Evolutionary conservation across 2,888 invertebrate genomes (phyloP).

Genomic region (Trichogramma dendrolimi): DNA sequence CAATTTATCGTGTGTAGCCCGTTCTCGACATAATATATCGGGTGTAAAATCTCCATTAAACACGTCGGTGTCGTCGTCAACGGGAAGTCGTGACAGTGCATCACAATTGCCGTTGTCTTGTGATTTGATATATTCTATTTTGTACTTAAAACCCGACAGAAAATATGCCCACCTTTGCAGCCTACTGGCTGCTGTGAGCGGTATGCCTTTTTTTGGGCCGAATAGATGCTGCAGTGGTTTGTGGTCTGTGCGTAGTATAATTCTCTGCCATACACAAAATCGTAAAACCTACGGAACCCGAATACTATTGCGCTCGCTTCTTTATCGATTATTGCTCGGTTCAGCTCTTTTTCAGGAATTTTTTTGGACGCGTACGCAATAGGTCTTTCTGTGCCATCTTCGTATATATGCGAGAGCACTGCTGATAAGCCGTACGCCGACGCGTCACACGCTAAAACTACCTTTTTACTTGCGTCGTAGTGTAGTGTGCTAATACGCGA

Average conservation of each 20-base stretch:
- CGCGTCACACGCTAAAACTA: slow-evolving; percentile 28
- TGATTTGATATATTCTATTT: slow-evolving; percentile 18
- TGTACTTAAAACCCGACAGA: slow-evolving; percentile 15
- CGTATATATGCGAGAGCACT: slow-evolving; percentile 25
- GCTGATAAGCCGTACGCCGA: slow-evolving; percentile 24
- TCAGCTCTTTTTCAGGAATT: slow-evolving; percentile 19
- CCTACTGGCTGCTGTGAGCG: slow-evolving; percentile 31
- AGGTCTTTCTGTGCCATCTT: slow-evolving; percentile 23
- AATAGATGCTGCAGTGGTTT: slow-evolving; percentile 43
- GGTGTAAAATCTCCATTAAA: slow-evolving; percentile 7
- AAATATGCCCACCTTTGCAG: slow-evolving; percentile 36
- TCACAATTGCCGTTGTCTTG: slow-evolving; percentile 14
- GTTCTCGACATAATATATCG: too few species aligned
- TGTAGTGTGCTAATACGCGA: slow-evolving; percentile 18
- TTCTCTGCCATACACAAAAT: slow-evolving; percentile 24
- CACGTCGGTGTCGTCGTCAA: slow-evolving; percentile 5
- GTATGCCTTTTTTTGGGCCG: slow-evolving; percentile 28
- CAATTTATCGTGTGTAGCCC: too few species aligned
- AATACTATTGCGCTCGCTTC: slow-evolving; percentile 23
- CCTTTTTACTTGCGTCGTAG: slow-evolving; percentile 23
- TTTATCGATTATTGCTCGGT: slow-evolving; percentile 27
- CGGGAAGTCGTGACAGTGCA: slow-evolving; percentile 12
- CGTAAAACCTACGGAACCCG: slow-evolving; percentile 6
- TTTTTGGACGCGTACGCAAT: slow-evolving; percentile 26
- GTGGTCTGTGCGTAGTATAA: slow-evolving; percentile 41